A percentile compares a stretch with the other conserved stretches of the same genome.
Evolutionary conservation across 2,888 invertebrate species (phyloP).

Genomic region (Muscina levida): DNA sequence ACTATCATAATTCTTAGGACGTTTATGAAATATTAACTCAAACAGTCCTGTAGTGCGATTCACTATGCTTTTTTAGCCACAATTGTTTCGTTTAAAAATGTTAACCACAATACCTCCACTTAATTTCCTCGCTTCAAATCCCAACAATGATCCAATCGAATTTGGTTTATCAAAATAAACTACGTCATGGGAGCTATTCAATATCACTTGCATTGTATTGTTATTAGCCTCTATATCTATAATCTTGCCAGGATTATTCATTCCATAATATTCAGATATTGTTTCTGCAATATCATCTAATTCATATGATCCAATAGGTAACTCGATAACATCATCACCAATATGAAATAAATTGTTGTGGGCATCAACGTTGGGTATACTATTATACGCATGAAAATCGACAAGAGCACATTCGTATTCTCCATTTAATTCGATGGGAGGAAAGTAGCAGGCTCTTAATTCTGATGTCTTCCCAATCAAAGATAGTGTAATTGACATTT

Average conservation of each 20-base stretch:
- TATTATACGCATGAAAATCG: not conserved
- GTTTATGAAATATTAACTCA: not conserved
- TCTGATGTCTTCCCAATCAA: not conserved
- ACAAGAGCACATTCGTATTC: not conserved
- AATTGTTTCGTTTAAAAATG: too few relatives aligned
- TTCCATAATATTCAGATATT: too few relatives aligned
- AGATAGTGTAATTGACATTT: not conserved
- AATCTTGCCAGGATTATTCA: not conserved
- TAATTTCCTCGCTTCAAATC: not conserved
- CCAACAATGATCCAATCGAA: not conserved
- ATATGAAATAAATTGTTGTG: not conserved
- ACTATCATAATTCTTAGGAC: not conserved
- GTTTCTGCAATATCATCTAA: not conserved
- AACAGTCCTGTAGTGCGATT: constrained; percentile 7
- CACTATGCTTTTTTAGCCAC: too few relatives aligned
- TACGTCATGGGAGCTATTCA: not conserved
- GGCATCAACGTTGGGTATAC: not conserved
- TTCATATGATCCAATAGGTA: not conserved
- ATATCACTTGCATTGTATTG: not conserved
- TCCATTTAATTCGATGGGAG: not conserved
- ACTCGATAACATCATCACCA: not conserved
- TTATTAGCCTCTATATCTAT: not conserved
- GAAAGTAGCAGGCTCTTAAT: not conserved
- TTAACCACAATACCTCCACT: not conserved
- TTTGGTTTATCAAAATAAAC: not conserved